phyloP scores from a whole-genome alignment of 2,113 vertebrate species.

The Reinhardtius hippoglossoides region DNA sequence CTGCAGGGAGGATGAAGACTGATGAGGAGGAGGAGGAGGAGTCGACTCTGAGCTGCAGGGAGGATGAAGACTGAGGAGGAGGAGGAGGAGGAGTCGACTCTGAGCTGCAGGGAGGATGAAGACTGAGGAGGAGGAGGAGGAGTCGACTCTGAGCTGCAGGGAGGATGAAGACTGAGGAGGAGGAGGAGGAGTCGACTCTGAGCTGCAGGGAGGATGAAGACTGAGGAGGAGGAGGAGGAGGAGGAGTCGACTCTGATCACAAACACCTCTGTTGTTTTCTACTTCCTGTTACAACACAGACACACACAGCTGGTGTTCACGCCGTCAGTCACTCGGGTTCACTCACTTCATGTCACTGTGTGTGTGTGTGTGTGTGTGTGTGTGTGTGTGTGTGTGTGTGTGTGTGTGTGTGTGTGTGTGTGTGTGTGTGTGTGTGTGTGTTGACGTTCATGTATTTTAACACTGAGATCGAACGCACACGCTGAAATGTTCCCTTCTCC shows the following conservation, averaged over 20 bases:
- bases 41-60: conserved; percentile 24
- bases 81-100: conserved; percentile 18
- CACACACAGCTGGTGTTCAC: neutral
- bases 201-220: conserved; percentile 17
- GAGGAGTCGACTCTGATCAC: conserved; percentile 30
- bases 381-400: neutral
- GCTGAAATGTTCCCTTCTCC: conserved; percentile 1
- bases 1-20: conserved; percentile 19
- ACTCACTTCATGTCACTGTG: neutral
- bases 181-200: conserved; percentile 7
- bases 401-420: neutral
- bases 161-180: conserved; percentile 3
- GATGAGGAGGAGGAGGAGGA: conserved; percentile 11
- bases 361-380: neutral
- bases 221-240: neutral
- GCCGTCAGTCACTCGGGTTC: neutral
- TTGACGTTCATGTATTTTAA: conserved; percentile 8
- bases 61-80: neutral
- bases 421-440: neutral
- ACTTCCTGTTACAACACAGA: conserved; percentile 8
- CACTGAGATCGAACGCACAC: conserved; percentile 15
- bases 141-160: conserved; percentile 26
- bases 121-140: conserved; percentile 10
- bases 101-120: conserved; percentile 20
- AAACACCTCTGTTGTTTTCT: neutral